Percentiles rank a stretch among this genome's conserved stretches.
phyloP scores from a whole-genome alignment of 2,113 vertebrate genomes.

The Asarcornis scutulata region DNA sequence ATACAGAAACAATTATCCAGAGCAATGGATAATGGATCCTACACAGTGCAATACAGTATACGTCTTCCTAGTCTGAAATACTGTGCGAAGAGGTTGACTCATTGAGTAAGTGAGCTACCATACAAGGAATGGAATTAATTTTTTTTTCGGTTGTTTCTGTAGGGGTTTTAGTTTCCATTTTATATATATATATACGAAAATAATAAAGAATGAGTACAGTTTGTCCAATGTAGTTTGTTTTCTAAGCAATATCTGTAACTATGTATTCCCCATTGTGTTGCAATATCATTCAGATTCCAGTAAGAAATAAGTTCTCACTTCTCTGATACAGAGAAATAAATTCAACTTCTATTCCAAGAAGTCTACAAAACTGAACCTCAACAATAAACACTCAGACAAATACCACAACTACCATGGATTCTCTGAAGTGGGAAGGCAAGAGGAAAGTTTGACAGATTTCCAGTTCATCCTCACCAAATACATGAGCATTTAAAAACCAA shows the following conservation, averaged over 20 bases:
- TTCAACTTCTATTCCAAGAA: background rate
- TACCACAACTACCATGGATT: background rate
- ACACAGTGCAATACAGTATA: background rate
- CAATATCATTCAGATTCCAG: background rate
- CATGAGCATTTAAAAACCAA: background rate
- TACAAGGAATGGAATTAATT: background rate
- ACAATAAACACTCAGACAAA: background rate
- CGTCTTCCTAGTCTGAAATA: background rate
- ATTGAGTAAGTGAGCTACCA: background rate
- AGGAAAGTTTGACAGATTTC: background rate
- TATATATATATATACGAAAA: background rate
- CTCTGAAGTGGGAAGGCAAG: background rate
- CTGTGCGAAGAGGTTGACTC: background rate
- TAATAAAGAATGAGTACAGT: background rate
- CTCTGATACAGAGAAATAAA: background rate
- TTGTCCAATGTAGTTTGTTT: background rate
- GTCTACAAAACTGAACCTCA: background rate
- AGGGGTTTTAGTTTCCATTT: background rate
- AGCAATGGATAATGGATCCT: background rate
- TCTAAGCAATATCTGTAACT: background rate
- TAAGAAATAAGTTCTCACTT: background rate
- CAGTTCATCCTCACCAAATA: background rate
- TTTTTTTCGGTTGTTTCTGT: background rate
- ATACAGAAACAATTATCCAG: background rate
- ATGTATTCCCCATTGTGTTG: background rate